Conservation (phyloP, 1,140 invertebrate species). For the Drosophila mojavensis region DNA sequence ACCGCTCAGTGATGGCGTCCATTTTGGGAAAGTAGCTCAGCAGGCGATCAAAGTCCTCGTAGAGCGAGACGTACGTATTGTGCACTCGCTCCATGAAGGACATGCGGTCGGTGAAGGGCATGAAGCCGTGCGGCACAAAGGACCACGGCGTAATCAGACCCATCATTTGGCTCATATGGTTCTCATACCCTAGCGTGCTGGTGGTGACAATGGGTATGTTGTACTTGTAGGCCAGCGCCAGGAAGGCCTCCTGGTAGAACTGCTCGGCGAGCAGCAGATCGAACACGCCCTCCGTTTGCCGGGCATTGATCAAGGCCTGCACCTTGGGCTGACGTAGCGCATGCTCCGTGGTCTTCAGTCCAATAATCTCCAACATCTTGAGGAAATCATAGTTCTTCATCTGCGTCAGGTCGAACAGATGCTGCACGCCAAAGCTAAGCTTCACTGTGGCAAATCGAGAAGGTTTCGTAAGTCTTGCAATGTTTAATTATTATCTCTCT, state of each 20-base stretch:
- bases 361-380: slow-evolving; percentile 76
- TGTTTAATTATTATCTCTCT: too few relatives aligned
- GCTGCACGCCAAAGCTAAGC: slow-evolving; percentile 61
- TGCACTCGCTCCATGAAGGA: slow-evolving; percentile 83
- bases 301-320: slow-evolving; percentile 78
- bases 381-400: slow-evolving; percentile 67
- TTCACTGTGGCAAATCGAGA: slow-evolving; percentile 53
- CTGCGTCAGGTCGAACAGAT: slow-evolving; percentile 75
- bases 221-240: slow-evolving; percentile 81
- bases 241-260: slow-evolving; percentile 83
- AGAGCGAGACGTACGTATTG: slow-evolving; percentile 61
- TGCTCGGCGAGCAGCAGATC: slow-evolving; percentile 84
- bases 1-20: slow-evolving; percentile 73
- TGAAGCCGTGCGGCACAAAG: slow-evolving; percentile 77
- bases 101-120: slow-evolving; percentile 79
- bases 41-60: slow-evolving; percentile 61
- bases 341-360: slow-evolving; percentile 71
- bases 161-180: slow-evolving; percentile 81
- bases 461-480: too few relatives aligned
- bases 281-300: slow-evolving; percentile 69
- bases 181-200: slow-evolving; percentile 72
- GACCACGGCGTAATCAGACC: slow-evolving; percentile 79
- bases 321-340: slow-evolving; percentile 78
- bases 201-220: slow-evolving; percentile 79
- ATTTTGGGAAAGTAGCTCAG: slow-evolving; percentile 73